Conservation (phyloP, 2,888 invertebrate species). For the Dasypogon diadema region DNA sequence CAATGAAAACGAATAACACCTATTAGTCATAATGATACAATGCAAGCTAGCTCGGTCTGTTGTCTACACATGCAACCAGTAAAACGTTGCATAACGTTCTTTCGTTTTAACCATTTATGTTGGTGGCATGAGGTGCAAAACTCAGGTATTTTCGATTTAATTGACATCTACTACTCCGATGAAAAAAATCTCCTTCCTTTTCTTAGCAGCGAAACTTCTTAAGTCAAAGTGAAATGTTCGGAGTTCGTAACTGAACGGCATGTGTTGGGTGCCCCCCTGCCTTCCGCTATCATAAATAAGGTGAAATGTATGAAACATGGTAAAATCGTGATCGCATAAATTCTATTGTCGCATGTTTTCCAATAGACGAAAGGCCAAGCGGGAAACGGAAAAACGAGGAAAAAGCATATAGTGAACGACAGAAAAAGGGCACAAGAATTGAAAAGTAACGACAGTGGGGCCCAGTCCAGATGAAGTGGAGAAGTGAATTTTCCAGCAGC, state of each 20-base stretch:
- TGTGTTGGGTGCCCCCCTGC: slow-evolving; percentile 55
- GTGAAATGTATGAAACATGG: slow-evolving; percentile 60
- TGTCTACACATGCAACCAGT: slow-evolving; percentile 1
- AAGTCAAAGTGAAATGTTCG: slow-evolving; percentile 21
- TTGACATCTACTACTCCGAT: slow-evolving; percentile 29
- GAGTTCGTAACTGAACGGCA: slow-evolving; percentile 46
- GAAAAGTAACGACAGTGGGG: slow-evolving; percentile 45
- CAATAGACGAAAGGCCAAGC: slow-evolving; percentile 53
- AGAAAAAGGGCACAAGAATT: slow-evolving; percentile 54
- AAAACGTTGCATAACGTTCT: slow-evolving; percentile 18
- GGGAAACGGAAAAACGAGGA: slow-evolving; percentile 40
- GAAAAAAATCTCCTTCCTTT: slow-evolving; percentile 36
- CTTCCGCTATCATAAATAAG: slow-evolving; percentile 59
- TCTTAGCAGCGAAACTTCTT: slow-evolving; percentile 27
- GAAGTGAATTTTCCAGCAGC: slow-evolving; percentile 45
- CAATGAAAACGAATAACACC: slow-evolving; percentile 13
- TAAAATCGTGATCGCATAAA: slow-evolving; percentile 61
- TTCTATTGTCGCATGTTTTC: slow-evolving; percentile 60
- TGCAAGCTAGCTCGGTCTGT: background rate
- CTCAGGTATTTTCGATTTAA: slow-evolving; percentile 44
- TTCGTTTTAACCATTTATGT: background rate
- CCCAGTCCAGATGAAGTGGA: slow-evolving; percentile 6
- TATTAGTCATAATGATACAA: slow-evolving; percentile 36
- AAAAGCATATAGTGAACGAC: slow-evolving; percentile 49
- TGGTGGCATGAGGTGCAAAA: slow-evolving; percentile 15